Percentiles rank a stretch among this genome's conserved stretches.
Evolutionary conservation across 1,140 invertebrate species (phyloP).

Genomic region (Bombus ignitus): DNA sequence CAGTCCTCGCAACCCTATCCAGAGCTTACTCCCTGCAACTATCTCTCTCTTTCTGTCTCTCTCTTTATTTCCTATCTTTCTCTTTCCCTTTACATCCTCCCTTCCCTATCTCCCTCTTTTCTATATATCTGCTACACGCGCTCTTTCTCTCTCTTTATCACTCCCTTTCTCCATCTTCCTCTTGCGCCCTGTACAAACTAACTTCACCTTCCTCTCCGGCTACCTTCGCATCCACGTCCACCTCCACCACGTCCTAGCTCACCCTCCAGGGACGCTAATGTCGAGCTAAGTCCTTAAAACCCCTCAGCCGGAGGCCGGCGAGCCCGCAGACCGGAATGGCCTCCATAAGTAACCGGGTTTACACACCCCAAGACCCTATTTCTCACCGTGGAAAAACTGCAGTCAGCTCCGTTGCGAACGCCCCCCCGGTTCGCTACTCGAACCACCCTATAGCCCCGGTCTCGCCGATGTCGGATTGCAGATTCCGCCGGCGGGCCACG

Average conservation of each 20-base stretch:
- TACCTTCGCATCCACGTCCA: slow-evolving; percentile 59
- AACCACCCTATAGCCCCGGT: slow-evolving; percentile 15
- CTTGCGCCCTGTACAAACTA: slow-evolving; percentile 39
- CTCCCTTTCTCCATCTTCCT: slow-evolving; percentile 31
- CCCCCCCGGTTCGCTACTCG: slow-evolving; percentile 39
- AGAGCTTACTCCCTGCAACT: slow-evolving; percentile 65
- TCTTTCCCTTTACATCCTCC: slow-evolving; percentile 37
- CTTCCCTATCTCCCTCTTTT: slow-evolving; percentile 12
- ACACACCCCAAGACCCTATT: slow-evolving; percentile 81
- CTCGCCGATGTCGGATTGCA: slow-evolving; percentile 59
- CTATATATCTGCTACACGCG: slow-evolving; percentile 30
- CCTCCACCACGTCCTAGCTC: slow-evolving; percentile 60
- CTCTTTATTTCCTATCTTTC: slow-evolving; percentile 60
- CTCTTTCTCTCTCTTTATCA: background rate
- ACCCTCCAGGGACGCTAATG: slow-evolving; percentile 78
- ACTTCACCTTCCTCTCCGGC: slow-evolving; percentile 52
- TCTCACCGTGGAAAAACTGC: slow-evolving; percentile 79
- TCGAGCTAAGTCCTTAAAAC: slow-evolving; percentile 81
- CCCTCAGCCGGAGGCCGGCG: slow-evolving; percentile 73
- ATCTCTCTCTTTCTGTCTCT: slow-evolving; percentile 64
- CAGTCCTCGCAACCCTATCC: slow-evolving; percentile 67
- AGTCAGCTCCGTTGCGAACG: slow-evolving; percentile 67
- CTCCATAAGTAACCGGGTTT: slow-evolving; percentile 82
- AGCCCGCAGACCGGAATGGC: slow-evolving; percentile 79
- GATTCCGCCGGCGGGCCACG: slow-evolving; percentile 53